Percentiles rank a stretch among this genome's conserved stretches.
These are phyloP conservation scores for Ophioninae sp. DNA, from an alignment of 2,888 invertebrate species.

Conservation along the genomic window DNA sequence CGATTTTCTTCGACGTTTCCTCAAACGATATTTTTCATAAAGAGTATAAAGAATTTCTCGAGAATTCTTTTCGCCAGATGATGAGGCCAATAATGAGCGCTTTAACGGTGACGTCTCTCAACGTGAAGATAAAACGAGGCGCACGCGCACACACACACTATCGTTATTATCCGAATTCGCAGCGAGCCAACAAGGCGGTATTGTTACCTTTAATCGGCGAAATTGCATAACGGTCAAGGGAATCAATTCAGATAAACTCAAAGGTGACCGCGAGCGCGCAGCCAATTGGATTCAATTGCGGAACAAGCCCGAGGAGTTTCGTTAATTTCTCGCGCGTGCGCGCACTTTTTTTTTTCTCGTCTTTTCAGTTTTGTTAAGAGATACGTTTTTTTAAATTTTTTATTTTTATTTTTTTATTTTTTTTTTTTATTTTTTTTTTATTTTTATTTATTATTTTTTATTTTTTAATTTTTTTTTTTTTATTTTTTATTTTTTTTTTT, in stretches of 20 bases:
- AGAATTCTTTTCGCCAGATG: conserved; percentile 14
- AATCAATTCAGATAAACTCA: conserved; percentile 35
- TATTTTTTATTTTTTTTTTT: conserved; percentile 8
- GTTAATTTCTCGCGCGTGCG: conserved; percentile 5
- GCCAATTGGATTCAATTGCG: conserved; percentile 54
- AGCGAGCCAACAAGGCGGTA: neutral
- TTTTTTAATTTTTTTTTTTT: neutral
- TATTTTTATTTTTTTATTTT: too few relatives aligned
- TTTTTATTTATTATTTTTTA: too few relatives aligned
- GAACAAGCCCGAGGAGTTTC: conserved; percentile 10
- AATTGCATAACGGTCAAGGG: conserved; percentile 35
- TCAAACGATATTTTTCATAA: too few relatives aligned
- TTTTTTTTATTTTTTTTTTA: too few relatives aligned
- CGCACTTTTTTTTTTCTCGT: neutral
- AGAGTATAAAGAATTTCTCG: neutral
- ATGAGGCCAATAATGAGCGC: neutral
- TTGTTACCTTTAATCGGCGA: conserved; percentile 47
- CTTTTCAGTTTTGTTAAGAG: too few relatives aligned
- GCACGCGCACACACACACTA: conserved; percentile 24
- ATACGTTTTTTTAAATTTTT: too few relatives aligned
- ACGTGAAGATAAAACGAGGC: neutral
- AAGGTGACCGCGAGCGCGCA: conserved; percentile 41
- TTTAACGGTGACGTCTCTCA: neutral
- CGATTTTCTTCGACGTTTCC: too few relatives aligned
- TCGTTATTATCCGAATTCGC: conserved; percentile 10